These are phyloP conservation scores for Opisthocomus hoazin DNA, from an alignment of 2,113 vertebrate genomes.

Conservation along the genomic window DNA sequence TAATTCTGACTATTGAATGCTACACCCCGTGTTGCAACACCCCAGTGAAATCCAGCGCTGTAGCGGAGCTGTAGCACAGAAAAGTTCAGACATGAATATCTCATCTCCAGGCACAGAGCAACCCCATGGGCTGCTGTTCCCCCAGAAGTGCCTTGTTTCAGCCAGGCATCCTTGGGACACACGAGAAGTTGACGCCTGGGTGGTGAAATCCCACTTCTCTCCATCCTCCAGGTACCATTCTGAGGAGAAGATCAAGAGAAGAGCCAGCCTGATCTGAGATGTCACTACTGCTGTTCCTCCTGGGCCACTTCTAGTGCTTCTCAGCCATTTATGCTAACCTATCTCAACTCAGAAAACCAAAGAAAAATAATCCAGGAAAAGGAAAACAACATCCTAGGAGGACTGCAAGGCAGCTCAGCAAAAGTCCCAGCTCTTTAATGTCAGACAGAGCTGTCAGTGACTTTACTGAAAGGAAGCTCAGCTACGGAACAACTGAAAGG, in stretches of 20 bases:
- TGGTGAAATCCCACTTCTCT: neutral
- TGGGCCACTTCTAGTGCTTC: neutral
- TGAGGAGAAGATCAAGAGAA: neutral
- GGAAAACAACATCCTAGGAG: neutral
- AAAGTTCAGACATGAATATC: neutral
- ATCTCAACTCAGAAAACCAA: neutral
- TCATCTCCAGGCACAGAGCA: neutral
- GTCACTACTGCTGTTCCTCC: neutral
- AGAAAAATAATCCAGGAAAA: neutral
- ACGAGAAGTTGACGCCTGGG: neutral
- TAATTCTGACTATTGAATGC: neutral
- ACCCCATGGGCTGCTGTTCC: neutral
- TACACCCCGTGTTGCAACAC: fast-evolving
- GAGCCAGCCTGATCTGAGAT: neutral
- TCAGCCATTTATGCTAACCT: neutral
- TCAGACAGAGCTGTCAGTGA: neutral
- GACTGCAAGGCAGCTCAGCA: neutral
- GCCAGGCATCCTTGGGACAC: neutral
- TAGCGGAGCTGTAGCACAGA: neutral
- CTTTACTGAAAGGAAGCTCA: neutral
- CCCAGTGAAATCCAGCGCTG: neutral
- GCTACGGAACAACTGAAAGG: neutral
- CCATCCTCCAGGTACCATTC: neutral
- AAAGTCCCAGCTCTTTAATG: neutral
- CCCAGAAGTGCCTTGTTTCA: neutral